These are phyloP conservation scores for Pelecanus crispus DNA, from an alignment of 2,113 vertebrate genomes.

Conservation along the genomic window DNA sequence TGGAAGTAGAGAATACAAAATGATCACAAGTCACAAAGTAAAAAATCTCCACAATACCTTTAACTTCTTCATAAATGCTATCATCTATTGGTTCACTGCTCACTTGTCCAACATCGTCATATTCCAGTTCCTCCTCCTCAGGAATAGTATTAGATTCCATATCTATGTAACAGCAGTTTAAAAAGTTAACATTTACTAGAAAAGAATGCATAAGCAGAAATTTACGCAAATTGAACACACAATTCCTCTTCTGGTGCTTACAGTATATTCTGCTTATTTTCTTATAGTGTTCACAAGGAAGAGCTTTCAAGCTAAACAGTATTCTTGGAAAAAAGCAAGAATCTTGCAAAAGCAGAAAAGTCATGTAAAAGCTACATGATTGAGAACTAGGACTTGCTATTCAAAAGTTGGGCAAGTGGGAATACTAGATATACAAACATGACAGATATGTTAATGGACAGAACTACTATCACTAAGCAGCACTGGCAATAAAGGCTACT, in stretches of 20 bases:
- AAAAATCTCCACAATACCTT: slow-evolving; percentile 73
- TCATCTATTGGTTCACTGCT: slow-evolving; percentile 63
- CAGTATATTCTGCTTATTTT: not conserved
- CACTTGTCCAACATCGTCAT: slow-evolving; percentile 80
- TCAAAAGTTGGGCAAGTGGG: not conserved
- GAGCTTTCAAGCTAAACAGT: not conserved
- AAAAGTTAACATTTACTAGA: not conserved
- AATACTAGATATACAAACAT: not conserved
- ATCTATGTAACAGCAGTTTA: slow-evolving; percentile 61
- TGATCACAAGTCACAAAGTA: not conserved
- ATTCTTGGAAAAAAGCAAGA: not conserved
- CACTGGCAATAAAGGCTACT: not conserved
- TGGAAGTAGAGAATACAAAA: not conserved
- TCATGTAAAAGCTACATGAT: not conserved
- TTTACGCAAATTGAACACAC: not conserved
- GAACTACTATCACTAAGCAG: not conserved
- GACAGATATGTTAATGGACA: not conserved
- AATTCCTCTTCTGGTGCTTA: not conserved
- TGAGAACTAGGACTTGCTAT: not conserved
- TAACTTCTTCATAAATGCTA: slow-evolving; percentile 90
- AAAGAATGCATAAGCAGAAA: not conserved
- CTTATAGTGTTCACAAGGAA: not conserved
- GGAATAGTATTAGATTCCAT: slow-evolving; percentile 78
- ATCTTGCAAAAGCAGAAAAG: not conserved
- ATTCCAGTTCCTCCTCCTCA: slow-evolving; percentile 80